Base-by-base conservation (phyloP, 2,113 vertebrate species). In the Excalfactoria chinensis region DNA sequence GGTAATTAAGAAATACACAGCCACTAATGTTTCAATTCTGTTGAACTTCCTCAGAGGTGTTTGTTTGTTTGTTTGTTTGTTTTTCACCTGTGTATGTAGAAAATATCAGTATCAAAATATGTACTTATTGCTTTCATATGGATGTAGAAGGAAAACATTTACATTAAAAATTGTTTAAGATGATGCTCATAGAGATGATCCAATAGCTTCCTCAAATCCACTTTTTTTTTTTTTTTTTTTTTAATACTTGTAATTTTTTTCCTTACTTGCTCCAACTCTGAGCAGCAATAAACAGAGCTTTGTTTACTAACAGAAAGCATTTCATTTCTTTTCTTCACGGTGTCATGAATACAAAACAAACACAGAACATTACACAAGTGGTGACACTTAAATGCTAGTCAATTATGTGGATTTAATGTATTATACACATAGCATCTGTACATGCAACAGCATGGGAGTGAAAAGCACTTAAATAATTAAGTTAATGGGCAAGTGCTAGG, bases 361-460 rank as follows among this genome's bases (percentile, higher is more conserved):
- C 12, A 9, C n/a, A 86, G 77, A 92, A 95, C 90, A 93, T 92
- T 95, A 59, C 41, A 96, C 95, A 95, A 96, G 77, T 93, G 88
- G 81, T 96, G 93, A 96, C 93, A 94, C 81, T 96, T 90, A 88
- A 93, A 89, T 90, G 58, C 62, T 89, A 96, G 84, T 85, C 86
- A 92, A 40, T 94, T 92, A 87, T 89, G 49, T 68, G 90, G 37
- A 63, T 96, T 95, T 95, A 89, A 96, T 92, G 71, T 92, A 89
- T 96, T 95, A 92, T 93, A 92, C 84, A 94, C 92, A 67, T 70
- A 87, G 78, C 95, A 92, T 93, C 89, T 94, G 91, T 79, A 94
- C 81, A 75, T 93, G 49, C 26, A 78, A 82, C 56, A 82, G 55
- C 63, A 79, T 51, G 90, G 67, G 86, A 89, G 25, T 46, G 56